phyloP scores from a whole-genome alignment of 53 echinoderm and acorn worm species.

The Echinometra lucunter region DNA sequence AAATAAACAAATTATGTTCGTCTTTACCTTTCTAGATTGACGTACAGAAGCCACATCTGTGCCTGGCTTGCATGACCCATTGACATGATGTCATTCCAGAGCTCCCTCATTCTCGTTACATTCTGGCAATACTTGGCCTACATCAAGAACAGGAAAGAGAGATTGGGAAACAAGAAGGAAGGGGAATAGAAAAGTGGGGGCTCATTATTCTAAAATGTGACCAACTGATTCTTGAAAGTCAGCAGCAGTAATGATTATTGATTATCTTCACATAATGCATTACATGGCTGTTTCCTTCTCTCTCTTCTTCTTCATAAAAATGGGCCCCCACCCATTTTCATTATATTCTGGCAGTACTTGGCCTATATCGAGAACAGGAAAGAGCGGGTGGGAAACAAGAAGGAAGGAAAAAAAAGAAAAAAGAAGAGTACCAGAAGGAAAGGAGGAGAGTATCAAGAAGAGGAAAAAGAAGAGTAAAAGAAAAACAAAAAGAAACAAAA shows the following conservation, averaged over 20 bases:
- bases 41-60: slow-evolving; percentile 93
- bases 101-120: slow-evolving; percentile 74
- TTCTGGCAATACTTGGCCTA: slow-evolving; percentile 87
- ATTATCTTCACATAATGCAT: neutral
- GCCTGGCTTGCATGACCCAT: slow-evolving; percentile 81
- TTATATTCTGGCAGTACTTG: slow-evolving; percentile 81
- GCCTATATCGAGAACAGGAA: slow-evolving; percentile 67
- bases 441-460: neutral
- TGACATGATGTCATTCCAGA: slow-evolving; percentile 86
- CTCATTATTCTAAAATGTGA: too few species aligned
- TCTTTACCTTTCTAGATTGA: slow-evolving; percentile 83
- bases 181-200: too few species aligned
- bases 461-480: too few species aligned
- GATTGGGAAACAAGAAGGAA: too few species aligned
- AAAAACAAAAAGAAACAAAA: too few species aligned
- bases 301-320: too few species aligned
- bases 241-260: too few species aligned
- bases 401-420: neutral
- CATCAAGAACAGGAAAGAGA: neutral
- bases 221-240: too few species aligned
- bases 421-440: neutral
- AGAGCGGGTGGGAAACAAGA: neutral
- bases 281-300: too few species aligned
- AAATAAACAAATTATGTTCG: too few species aligned
- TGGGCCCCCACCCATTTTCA: slow-evolving; percentile 72